Base-by-base conservation (phyloP, 2,888 invertebrate species). In the Microchrysa polita region DNA sequence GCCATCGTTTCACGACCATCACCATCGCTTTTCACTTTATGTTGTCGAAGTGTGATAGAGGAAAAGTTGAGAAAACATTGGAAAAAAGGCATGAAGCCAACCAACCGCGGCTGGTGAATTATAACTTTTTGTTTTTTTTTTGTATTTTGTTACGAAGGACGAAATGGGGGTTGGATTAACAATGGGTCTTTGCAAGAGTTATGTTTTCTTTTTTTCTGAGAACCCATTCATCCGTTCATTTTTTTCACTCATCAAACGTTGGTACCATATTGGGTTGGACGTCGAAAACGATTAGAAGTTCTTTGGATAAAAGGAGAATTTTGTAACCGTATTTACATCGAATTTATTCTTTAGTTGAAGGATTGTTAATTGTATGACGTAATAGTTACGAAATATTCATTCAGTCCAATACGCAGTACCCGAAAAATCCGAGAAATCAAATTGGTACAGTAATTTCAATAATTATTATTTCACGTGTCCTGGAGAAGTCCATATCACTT, bases 51-150 rank as follows among this genome's bases (percentile, higher is more conserved):
- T 48, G 48, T 48, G 48, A 48, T 48, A n/a, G 16, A n/a, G 48
- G 48, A 48, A 34, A 48, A 48, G 48, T 48, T n/a, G 48, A 48
- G 48, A 48, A 48, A 48, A n/a, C 48, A 48, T 48, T 48, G 48
- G 48, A 48, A 48, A 48, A 48, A 48, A 48, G 12, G 48, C 48
- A 48, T 34, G 27, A 48, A 48, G 48, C 48, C 48, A 48, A 10
- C 48, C 48, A 48, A 48, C 12, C 48, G 48, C 27, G 27, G 27
- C 16, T 48, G 48, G 48, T n/a, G 16, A 12, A 48, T n/a, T 48
- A 48, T 48, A 48, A 48, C 48, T 48, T 48, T 48, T 48, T n/a
- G n/a, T n/a, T n/a, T n/a, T n/a, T 34, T 48, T 12, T 4, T 10
- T 2, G 48, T 10, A 34, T 34, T n/a, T 34, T 34, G 27, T n/a